A percentile compares a stretch with the other conserved stretches of the same genome.
These are phyloP conservation scores for Arctocebus calabarensis DNA, from an alignment of 2,797 vertebrate genomes.

Conservation along the genomic window DNA sequence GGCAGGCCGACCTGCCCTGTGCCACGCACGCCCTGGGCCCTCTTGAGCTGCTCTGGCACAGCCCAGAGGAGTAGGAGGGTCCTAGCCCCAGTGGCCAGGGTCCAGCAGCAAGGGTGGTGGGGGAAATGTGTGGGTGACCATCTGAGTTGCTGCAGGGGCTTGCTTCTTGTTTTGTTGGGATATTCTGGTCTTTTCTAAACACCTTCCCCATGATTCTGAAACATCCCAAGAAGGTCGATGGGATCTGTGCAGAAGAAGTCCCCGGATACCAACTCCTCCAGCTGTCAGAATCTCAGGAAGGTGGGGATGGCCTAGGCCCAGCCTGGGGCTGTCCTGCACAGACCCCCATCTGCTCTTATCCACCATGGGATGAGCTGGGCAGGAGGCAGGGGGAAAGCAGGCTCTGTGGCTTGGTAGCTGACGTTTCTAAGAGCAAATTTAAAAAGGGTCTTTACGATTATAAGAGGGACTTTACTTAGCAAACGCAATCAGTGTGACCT, in stretches of 20 bases:
- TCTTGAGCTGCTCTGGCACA: not conserved
- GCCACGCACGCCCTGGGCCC: not conserved
- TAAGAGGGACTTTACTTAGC: too few relatives aligned
- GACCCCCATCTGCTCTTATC: not conserved
- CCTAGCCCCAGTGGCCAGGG: not conserved
- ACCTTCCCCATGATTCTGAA: not conserved
- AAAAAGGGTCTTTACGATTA: not conserved
- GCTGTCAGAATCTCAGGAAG: not conserved
- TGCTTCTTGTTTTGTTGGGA: not conserved
- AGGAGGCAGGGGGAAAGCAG: not conserved
- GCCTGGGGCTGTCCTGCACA: not conserved
- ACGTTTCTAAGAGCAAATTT: not conserved
- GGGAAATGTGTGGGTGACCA: not conserved
- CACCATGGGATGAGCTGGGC: too few relatives aligned
- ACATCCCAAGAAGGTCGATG: not conserved
- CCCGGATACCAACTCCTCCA: not conserved
- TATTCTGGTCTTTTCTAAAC: not conserved
- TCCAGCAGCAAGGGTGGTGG: not conserved
- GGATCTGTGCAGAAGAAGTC: too few relatives aligned
- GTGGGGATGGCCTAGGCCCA: accelerated
- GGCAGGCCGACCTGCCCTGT: not conserved
- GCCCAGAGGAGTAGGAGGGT: not conserved
- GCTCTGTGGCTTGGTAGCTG: not conserved
- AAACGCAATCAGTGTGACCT: too few relatives aligned
- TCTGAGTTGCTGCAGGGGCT: not conserved